Evolutionary conservation across 2,888 invertebrate species (phyloP).

Genomic region (Pyrochroa serraticornis): DNA sequence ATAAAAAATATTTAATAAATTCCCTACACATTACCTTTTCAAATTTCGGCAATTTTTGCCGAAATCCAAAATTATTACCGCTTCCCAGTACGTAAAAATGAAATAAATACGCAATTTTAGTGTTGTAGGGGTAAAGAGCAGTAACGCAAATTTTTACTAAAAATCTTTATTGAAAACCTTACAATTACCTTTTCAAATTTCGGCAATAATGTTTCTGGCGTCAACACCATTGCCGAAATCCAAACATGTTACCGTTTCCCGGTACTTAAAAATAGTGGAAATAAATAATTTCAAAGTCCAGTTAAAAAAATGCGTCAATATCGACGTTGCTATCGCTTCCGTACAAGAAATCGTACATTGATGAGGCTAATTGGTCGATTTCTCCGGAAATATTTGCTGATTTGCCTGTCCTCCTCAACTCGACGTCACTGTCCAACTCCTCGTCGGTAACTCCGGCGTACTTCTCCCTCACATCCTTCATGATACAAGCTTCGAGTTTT

Average conservation of each 20-base stretch:
- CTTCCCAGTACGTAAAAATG: too few relatives aligned
- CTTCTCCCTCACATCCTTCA: conserved; percentile 73
- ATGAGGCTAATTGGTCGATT: conserved; percentile 64
- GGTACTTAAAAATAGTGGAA: conserved; percentile 8
- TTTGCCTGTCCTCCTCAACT: conserved; percentile 62
- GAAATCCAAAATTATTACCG: too few relatives aligned
- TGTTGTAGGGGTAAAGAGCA: neutral
- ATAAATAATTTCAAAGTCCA: conserved; percentile 17
- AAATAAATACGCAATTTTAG: too few relatives aligned
- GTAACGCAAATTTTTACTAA: neutral
- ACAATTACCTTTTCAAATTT: conserved; percentile 47
- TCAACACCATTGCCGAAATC: conserved; percentile 52
- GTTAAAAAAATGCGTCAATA: conserved; percentile 58
- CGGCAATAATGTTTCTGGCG: conserved; percentile 46
- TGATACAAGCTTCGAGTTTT: conserved; percentile 73
- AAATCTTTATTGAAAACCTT: neutral
- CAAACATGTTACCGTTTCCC: conserved; percentile 35
- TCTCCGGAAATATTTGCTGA: conserved; percentile 56
- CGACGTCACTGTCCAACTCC: conserved; percentile 60
- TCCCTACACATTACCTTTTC: neutral
- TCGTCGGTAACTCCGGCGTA: conserved; percentile 64
- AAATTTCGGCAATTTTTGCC: too few relatives aligned
- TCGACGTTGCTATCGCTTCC: conserved; percentile 64
- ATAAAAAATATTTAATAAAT: too few relatives aligned
- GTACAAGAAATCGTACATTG: conserved; percentile 69